Evolutionary conservation across 2,113 vertebrate genomes (phyloP), one percentile per base, ranked within the genome.

Genomic region (Limnothrissa miodon): DNA sequence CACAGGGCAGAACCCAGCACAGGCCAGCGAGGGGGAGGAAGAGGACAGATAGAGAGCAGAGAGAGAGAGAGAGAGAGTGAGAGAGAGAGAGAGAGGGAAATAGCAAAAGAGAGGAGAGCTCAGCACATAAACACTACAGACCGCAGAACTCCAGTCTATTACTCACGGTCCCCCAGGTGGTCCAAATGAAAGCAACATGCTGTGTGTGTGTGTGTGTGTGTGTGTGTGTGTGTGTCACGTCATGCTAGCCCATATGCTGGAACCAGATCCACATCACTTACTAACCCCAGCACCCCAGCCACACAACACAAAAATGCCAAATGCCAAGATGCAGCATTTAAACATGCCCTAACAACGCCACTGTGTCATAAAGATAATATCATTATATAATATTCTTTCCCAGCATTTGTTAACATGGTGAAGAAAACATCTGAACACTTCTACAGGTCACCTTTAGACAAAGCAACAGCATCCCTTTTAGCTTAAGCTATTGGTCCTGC

Each of bases 61-160:
- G 1, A 66, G 59, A 66, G 59, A 66, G n/a, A 7, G 6, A 66
- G 59, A 66, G 59, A 8, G 29, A 66, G 29, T 2, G 59, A 66
- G 25, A 9, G 29, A 46, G 56, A 59, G 45, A 74, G 80, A 13
- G 56, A 66, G 23, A 29, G 56, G 10, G 56, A 25, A 23, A 66
- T n/a, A 48, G 46, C 10, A 48, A 48, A n/a, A 29, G 25, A 29
- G 59, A n/a, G 59, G 59, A 74, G 78, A 44, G 51, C 83, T 51
- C 83, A 62, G 82, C 19, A 46, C 83, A n/a, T 85, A 89, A 89
- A 89, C 87, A 88, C 86, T 87, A 85, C 87, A 86, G 87, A 90
- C 82, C 78, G 59, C 39, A 53, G 80, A 81, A 78, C 78, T 83
- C 84, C 74, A 19, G 86, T 33, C 84, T 87, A 87, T 87, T 90